phyloP scores from a whole-genome alignment of 2,888 invertebrate genomes.

The Aphidius colemani region DNA sequence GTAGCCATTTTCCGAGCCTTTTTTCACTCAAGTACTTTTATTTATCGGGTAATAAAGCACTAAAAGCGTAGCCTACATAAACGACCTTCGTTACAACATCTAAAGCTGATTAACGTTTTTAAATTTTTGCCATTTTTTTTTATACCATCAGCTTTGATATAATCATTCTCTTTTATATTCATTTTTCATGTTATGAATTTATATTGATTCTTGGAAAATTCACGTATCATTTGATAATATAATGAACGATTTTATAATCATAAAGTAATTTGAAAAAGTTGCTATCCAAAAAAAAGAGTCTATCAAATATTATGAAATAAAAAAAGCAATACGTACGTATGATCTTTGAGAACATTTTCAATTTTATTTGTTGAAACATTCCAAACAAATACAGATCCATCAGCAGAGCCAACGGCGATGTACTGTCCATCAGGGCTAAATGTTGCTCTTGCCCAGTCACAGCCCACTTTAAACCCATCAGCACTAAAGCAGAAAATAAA shows the following conservation, averaged over 20 bases:
- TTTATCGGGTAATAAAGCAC: constrained; percentile 36
- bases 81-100: constrained; percentile 2
- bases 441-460: constrained; percentile 91
- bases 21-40: constrained; percentile 30
- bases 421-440: constrained; percentile 91
- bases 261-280: too few relatives aligned
- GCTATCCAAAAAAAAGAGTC: too few relatives aligned
- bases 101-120: too few relatives aligned
- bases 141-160: too few relatives aligned
- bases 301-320: too few relatives aligned
- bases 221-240: too few relatives aligned
- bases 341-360: constrained; percentile 80
- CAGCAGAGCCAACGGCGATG: constrained; percentile 88
- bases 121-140: too few relatives aligned
- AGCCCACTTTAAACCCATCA: constrained; percentile 93
- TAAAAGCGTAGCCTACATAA: constrained; percentile 31
- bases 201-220: too few relatives aligned
- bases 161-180: neutral
- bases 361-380: constrained; percentile 76
- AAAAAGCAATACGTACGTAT: constrained; percentile 68
- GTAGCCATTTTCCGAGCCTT: constrained; percentile 21
- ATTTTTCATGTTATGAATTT: neutral
- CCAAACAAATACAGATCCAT: constrained; percentile 93
- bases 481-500: constrained; percentile 67
- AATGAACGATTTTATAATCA: too few relatives aligned